Percentiles rank a stretch among this genome's conserved stretches.
Conservation (phyloP, 2,888 invertebrate species). For the Meganola albula region DNA sequence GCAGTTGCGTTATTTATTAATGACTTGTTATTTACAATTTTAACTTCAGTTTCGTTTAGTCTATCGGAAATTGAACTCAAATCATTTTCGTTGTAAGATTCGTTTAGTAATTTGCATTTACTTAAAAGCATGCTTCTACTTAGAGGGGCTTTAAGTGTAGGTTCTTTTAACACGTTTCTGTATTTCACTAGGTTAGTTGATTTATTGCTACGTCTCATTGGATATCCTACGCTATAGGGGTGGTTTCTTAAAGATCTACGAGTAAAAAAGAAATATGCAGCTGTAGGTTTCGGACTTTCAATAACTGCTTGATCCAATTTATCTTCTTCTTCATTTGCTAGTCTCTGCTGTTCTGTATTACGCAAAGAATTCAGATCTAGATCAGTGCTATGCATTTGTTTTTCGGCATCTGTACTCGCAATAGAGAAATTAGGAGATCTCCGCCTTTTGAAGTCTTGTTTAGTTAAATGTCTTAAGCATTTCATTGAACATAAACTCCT, state of each 20-base stretch:
- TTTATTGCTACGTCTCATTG: slow-evolving; percentile 53
- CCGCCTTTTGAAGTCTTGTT: slow-evolving; percentile 16
- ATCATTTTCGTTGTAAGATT: too few relatives aligned
- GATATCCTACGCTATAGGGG: slow-evolving; percentile 10
- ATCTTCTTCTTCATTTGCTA: not conserved
- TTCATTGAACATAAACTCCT: slow-evolving; percentile 46
- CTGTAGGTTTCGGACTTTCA: slow-evolving; percentile 24
- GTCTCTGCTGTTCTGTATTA: slow-evolving; percentile 11
- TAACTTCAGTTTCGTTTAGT: slow-evolving; percentile 34
- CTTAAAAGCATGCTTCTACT: slow-evolving; percentile 48
- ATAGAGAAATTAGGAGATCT: slow-evolving; percentile 27
- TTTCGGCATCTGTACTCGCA: slow-evolving; percentile 37
- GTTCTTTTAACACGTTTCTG: slow-evolving; percentile 47
- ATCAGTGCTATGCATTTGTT: slow-evolving; percentile 44
- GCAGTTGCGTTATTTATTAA: slow-evolving; percentile 38
- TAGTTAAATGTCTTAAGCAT: slow-evolving; percentile 28
- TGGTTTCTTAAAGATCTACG: slow-evolving; percentile 15
- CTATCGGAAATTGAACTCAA: too few relatives aligned
- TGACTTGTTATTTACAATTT: slow-evolving; percentile 27
- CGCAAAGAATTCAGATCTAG: slow-evolving; percentile 35
- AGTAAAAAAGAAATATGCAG: slow-evolving; percentile 42
- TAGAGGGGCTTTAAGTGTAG: slow-evolving; percentile 41
- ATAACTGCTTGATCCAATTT: not conserved
- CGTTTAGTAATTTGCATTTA: slow-evolving; percentile 35
- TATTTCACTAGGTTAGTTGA: slow-evolving; percentile 62